Evolutionary conservation across 2,888 invertebrate genomes (phyloP).

Genomic region (Charanyca ferruginea): DNA sequence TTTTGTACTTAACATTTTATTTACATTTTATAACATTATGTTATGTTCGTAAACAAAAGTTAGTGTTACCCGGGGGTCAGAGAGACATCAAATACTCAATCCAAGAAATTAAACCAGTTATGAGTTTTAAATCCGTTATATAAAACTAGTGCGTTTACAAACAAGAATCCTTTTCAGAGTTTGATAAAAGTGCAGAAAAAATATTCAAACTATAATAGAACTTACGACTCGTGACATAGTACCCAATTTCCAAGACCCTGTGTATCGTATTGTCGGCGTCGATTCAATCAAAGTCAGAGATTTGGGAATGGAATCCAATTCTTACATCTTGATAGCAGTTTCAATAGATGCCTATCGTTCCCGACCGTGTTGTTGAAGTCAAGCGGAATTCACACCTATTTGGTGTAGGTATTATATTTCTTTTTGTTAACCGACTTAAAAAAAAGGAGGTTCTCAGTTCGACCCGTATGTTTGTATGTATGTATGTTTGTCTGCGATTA

Average conservation of each 20-base stretch:
- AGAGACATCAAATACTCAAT: no score
- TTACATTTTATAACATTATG: neutral
- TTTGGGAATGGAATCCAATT: conserved; percentile 23
- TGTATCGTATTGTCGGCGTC: neutral
- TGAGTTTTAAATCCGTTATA: no score
- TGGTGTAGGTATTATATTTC: conserved; percentile 8
- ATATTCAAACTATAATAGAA: neutral
- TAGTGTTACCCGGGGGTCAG: no score
- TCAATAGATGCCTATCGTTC: conserved; percentile 36
- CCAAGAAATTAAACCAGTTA: no score
- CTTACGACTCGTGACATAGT: no score
- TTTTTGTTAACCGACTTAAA: neutral
- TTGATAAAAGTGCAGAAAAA: neutral
- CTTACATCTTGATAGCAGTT: conserved; percentile 21
- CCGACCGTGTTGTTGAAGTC: neutral
- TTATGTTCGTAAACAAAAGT: no score
- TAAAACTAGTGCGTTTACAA: no score
- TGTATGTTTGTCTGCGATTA: no score
- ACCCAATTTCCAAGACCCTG: neutral
- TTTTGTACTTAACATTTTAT: conserved; percentile 2
- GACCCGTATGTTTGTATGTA: no score
- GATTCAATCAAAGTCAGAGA: conserved; percentile 35
- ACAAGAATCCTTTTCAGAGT: neutral
- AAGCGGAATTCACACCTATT: conserved; percentile 2
- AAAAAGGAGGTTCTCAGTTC: no score